Percentiles rank a stretch among this genome's conserved stretches.
phyloP scores from a whole-genome alignment of 30 jellyfish, hydroid and myxozoan genomes.

The Rhopilema esculentum region DNA sequence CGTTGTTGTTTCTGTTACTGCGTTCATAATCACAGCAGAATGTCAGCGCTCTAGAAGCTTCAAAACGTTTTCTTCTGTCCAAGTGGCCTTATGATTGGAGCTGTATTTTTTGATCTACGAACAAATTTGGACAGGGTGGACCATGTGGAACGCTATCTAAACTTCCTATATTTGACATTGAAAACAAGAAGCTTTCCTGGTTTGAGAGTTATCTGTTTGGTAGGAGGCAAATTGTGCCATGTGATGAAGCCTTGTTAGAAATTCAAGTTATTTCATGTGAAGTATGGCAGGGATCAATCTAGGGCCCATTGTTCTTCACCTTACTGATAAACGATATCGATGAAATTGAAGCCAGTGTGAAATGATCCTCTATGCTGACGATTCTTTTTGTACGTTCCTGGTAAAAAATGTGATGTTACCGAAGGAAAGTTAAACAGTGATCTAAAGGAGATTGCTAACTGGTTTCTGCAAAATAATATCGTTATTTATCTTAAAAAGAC shows the following conservation, averaged over 20 bases:
- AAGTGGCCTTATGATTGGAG: too few relatives aligned
- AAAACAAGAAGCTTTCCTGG: too few relatives aligned
- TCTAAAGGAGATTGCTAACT: constrained; percentile 42
- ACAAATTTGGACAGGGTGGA: constrained; percentile 9
- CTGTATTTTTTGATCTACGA: too few relatives aligned
- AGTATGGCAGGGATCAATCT: constrained; percentile 69
- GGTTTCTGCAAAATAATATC: constrained; percentile 66
- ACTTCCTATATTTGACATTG: constrained; percentile 43
- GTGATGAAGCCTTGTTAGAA: constrained; percentile 9
- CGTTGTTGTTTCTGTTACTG: too few relatives aligned
- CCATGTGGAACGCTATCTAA: constrained; percentile 31
- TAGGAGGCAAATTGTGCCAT: constrained; percentile 38
- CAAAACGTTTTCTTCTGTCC: too few relatives aligned
- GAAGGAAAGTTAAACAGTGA: constrained; percentile 53
- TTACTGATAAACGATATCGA: constrained; percentile 52
- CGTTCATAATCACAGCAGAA: too few relatives aligned
- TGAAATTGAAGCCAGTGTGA: constrained; percentile 24
- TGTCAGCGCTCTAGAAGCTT: too few relatives aligned
- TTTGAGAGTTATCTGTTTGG: constrained; percentile 65
- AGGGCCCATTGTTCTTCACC: constrained; percentile 48
- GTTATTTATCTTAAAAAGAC: constrained; percentile 32
- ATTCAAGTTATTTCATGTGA: constrained; percentile 48
- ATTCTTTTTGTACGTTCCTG: constrained; percentile 42
- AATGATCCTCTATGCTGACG: constrained; percentile 71
- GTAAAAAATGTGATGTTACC: constrained; percentile 22